Conservation (phyloP, 2,888 invertebrate genomes). For the Drosophila sordidapex region DNA sequence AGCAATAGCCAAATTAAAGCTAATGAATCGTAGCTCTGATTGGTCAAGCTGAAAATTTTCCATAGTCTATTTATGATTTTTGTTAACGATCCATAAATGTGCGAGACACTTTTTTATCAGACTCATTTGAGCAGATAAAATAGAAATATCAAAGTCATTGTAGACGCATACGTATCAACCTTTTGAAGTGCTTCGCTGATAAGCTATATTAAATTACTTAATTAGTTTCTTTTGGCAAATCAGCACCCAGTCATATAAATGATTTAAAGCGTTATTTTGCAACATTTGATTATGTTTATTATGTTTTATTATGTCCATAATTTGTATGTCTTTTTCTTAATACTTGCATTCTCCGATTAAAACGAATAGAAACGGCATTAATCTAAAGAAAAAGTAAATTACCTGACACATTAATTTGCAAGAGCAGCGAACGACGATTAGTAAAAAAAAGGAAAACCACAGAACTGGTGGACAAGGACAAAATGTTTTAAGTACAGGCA, state of each 20-base stretch:
- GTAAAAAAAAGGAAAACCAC: constrained; percentile 19
- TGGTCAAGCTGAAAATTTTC: not conserved
- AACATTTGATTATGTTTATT: constrained; percentile 60
- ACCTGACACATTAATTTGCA: constrained; percentile 43
- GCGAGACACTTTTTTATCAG: constrained; percentile 33
- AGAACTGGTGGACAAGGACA: constrained; percentile 51
- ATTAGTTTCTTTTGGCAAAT: constrained; percentile 23
- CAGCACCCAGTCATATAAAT: constrained; percentile 38
- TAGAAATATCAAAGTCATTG: constrained; percentile 21
- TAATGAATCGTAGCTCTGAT: not conserved
- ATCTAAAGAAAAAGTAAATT: constrained; percentile 36
- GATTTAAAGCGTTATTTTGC: constrained; percentile 26
- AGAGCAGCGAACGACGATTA: constrained; percentile 33
- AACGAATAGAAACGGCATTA: constrained; percentile 46
- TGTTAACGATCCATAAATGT: constrained; percentile 14
- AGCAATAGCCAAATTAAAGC: not conserved
- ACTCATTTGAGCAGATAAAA: constrained; percentile 31
- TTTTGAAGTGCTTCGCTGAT: constrained; percentile 41
- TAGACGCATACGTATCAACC: constrained; percentile 12
- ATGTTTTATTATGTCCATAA: constrained; percentile 48
- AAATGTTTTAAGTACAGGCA: constrained; percentile 44
- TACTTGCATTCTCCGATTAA: constrained; percentile 64
- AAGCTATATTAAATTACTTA: constrained; percentile 23
- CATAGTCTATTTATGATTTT: constrained; percentile 7
- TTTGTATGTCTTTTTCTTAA: constrained; percentile 63